Conservation (phyloP, 2,888 invertebrate species). For the Platycheirus albimanus region DNA sequence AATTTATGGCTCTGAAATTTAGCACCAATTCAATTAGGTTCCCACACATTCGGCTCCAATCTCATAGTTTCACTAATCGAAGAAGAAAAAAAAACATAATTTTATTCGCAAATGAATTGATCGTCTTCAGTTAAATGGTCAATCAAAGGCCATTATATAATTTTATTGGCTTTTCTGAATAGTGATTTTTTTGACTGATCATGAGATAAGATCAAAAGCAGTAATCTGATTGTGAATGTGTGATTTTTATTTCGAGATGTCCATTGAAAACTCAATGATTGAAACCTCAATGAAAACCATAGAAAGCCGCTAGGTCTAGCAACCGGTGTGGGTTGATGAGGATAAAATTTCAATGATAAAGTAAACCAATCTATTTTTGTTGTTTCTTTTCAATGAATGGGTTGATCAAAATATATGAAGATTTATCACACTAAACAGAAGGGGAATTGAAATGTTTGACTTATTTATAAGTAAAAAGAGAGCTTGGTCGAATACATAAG, state of each 20-base stretch:
- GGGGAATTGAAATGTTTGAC: too few species aligned
- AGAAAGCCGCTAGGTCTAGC: constrained; percentile 45
- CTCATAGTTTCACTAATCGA: constrained; percentile 47
- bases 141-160: constrained; percentile 66
- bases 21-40: constrained; percentile 44
- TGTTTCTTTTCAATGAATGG: constrained; percentile 22
- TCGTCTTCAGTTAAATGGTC: constrained; percentile 61
- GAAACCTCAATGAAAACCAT: constrained; percentile 15
- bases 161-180: constrained; percentile 42
- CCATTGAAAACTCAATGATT: constrained; percentile 21
- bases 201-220: constrained; percentile 54
- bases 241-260: constrained; percentile 39
- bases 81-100: constrained; percentile 24
- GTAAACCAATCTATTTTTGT: constrained; percentile 41
- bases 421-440: too few species aligned
- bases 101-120: constrained; percentile 51
- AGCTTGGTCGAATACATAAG: too few species aligned
- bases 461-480: too few species aligned
- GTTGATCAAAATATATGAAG: neutral
- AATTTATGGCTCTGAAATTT: constrained; percentile 38
- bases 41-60: constrained; percentile 35
- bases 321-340: constrained; percentile 20
- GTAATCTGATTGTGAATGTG: constrained; percentile 41
- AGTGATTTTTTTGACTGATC: constrained; percentile 23
- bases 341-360: constrained; percentile 54